These are phyloP conservation scores for Idaea aversata DNA, from an alignment of 2,888 invertebrate genomes.

Conservation along the genomic window DNA sequence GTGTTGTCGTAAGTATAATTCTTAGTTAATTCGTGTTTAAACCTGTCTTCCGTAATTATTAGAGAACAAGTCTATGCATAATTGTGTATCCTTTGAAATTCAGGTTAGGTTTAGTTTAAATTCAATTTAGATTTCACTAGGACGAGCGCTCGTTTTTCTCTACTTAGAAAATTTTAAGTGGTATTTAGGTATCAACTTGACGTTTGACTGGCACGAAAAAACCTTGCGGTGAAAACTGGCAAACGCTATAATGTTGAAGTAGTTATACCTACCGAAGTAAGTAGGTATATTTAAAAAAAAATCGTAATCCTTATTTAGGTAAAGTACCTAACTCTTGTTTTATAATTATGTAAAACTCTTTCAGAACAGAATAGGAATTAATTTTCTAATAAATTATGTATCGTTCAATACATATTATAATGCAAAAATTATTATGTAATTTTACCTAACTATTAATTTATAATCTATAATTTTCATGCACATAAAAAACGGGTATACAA, in stretches of 20 bases:
- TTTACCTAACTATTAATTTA: too few species aligned
- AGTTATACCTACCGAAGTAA: neutral
- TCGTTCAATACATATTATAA: too few species aligned
- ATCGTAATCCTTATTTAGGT: too few species aligned
- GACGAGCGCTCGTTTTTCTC: neutral
- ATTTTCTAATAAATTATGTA: too few species aligned
- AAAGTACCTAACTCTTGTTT: too few species aligned
- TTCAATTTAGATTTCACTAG: neutral
- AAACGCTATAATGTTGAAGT: neutral
- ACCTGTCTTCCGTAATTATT: neutral
- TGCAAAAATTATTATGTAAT: too few species aligned
- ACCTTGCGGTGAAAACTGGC: neutral
- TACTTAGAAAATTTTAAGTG: neutral
- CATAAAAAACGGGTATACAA: neutral
- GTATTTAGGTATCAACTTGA: neutral
- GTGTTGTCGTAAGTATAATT: neutral
- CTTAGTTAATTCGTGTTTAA: neutral
- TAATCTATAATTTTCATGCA: too few species aligned
- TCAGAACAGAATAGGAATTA: too few species aligned
- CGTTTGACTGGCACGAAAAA: neutral
- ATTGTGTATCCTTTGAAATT: neutral
- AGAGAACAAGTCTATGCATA: neutral
- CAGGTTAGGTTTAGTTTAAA: neutral
- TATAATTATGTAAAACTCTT: too few species aligned
- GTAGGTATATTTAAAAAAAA: too few species aligned